Conservation (phyloP, 2,888 invertebrate genomes). For the Neocrepidodera transversa region DNA sequence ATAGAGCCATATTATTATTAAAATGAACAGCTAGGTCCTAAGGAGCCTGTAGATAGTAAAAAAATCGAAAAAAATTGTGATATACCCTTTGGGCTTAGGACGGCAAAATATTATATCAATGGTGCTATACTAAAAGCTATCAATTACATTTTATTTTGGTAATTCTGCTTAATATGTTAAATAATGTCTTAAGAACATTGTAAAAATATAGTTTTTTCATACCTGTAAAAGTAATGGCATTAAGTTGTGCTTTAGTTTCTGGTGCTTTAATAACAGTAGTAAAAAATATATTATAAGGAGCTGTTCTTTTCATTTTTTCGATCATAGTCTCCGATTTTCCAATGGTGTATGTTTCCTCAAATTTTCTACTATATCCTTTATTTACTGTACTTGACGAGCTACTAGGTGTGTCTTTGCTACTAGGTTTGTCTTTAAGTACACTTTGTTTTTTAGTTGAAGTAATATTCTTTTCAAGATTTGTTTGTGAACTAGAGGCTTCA, state of each 20-base stretch:
- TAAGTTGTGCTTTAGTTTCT: slow-evolving; percentile 69
- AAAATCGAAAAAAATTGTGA: too few relatives aligned
- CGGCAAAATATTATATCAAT: too few relatives aligned
- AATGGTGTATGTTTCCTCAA: slow-evolving; percentile 54
- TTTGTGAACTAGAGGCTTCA: not conserved
- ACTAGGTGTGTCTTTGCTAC: not conserved
- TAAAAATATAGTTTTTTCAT: too few relatives aligned
- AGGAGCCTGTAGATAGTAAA: too few relatives aligned
- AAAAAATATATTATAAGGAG: slow-evolving; percentile 79
- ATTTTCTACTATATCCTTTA: not conserved
- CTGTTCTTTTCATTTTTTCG: slow-evolving; percentile 69
- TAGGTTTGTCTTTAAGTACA: not conserved
- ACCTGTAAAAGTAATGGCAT: slow-evolving; percentile 76
- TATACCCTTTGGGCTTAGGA: too few relatives aligned
- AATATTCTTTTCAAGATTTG: not conserved
- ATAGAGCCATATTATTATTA: too few relatives aligned
- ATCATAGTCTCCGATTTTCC: slow-evolving; percentile 70
- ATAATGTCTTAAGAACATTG: too few relatives aligned
- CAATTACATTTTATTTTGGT: too few relatives aligned
- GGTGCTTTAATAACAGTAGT: slow-evolving; percentile 72
- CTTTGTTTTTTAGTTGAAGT: not conserved
- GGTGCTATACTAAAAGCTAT: too few relatives aligned
- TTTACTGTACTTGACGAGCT: not conserved
- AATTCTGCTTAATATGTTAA: too few relatives aligned
- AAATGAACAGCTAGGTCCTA: too few relatives aligned